phyloP scores from a whole-genome alignment of 2,113 vertebrate genomes.

The Mesoclemmys tuberculata region DNA sequence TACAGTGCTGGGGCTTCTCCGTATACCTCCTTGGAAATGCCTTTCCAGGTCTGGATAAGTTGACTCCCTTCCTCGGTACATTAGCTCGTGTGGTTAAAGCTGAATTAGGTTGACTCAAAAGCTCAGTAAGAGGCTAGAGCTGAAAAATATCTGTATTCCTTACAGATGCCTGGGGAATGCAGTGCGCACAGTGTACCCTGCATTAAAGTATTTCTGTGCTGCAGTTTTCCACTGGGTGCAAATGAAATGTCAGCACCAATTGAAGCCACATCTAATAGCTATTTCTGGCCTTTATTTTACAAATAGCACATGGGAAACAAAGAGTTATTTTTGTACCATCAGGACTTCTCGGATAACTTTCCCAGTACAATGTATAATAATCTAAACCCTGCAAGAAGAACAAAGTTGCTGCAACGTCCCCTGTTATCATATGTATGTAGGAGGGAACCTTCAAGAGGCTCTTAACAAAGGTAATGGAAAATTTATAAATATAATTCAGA shows the following conservation, averaged over 20 bases:
- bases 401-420: constrained; percentile 27
- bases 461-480: constrained; percentile 23
- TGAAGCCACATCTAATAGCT: constrained; percentile 49
- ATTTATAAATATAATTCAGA: constrained; percentile 46
- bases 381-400: constrained; percentile 62
- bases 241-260: constrained; percentile 59
- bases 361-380: constrained; percentile 70
- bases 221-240: neutral
- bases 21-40: neutral
- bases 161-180: neutral
- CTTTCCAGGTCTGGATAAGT: neutral
- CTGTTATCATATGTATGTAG: constrained; percentile 46
- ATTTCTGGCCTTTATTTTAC: constrained; percentile 63
- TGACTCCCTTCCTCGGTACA: neutral
- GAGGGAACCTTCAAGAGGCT: constrained; percentile 32
- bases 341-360: constrained; percentile 64
- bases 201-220: neutral
- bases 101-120: neutral
- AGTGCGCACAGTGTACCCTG: neutral
- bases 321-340: constrained; percentile 61
- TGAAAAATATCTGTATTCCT: neutral
- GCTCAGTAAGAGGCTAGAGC: neutral
- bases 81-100: neutral
- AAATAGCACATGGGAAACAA: constrained; percentile 61
- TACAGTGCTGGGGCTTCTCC: neutral